phyloP scores from a whole-genome alignment of 1,140 invertebrate genomes.

The Ooceraea biroi region DNA sequence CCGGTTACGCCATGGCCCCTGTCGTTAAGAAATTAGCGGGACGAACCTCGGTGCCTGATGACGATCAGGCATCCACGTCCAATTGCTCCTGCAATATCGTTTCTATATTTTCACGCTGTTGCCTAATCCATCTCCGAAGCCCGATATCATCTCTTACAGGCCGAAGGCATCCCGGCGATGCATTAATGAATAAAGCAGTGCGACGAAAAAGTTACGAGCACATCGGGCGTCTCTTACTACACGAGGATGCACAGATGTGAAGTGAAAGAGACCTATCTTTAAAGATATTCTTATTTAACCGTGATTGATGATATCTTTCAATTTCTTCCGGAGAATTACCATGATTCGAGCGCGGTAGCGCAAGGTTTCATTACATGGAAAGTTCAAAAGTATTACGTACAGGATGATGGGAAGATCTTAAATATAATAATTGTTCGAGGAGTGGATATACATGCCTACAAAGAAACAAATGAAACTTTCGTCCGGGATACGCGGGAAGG shows the following conservation, averaged over 20 bases:
- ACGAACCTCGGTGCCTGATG: conserved; percentile 44
- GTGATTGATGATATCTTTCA: not conserved
- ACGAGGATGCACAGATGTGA: not conserved
- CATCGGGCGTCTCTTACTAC: not conserved
- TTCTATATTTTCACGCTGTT: conserved; percentile 30
- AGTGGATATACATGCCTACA: not conserved
- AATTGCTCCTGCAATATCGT: conserved; percentile 3
- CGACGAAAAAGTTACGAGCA: not conserved
- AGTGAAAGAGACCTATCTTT: not conserved
- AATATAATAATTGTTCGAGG: not conserved
- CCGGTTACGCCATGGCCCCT: conserved; percentile 78
- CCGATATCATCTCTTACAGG: conserved; percentile 21
- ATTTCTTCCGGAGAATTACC: not conserved
- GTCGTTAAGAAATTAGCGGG: conserved; percentile 77
- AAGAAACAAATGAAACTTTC: not conserved
- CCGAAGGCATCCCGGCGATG: not conserved
- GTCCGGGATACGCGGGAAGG: not conserved
- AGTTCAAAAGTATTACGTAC: not conserved
- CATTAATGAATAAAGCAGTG: conserved; percentile 11
- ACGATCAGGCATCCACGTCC: not conserved
- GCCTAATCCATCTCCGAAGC: not conserved
- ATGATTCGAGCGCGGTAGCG: not conserved
- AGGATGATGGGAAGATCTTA: not conserved
- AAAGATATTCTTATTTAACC: not conserved
- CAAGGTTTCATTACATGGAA: not conserved